Conservation (phyloP, 2,113 vertebrate species). For the Casuarius casuarius region DNA sequence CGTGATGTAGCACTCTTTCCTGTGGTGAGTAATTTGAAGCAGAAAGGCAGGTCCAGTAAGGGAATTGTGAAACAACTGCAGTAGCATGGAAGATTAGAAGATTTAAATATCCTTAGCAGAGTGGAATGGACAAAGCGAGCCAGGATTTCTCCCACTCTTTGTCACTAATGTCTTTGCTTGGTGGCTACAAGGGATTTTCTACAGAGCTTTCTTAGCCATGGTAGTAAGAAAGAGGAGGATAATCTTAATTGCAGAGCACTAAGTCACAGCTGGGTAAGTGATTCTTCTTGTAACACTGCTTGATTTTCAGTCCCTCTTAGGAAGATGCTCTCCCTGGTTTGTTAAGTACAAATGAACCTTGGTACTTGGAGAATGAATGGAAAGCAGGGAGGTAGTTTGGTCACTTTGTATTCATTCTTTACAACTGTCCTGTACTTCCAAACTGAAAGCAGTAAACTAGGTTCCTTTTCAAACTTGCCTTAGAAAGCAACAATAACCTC, state of each 20-base stretch:
- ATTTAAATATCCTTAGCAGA: not conserved
- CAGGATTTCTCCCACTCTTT: not conserved
- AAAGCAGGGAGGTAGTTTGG: not conserved
- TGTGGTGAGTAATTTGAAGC: not conserved
- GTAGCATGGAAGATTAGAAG: fast-evolving
- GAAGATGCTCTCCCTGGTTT: not conserved
- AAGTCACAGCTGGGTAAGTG: not conserved
- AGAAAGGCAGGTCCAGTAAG: not conserved
- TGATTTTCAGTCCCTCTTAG: not conserved
- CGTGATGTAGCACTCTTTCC: not conserved
- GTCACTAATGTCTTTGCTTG: not conserved
- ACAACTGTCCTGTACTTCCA: not conserved
- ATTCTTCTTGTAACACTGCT: not conserved
- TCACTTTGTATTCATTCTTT: not conserved
- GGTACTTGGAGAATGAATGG: not conserved
- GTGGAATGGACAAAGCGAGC: not conserved
- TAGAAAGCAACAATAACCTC: not conserved
- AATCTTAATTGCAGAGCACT: not conserved
- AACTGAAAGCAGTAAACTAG: not conserved
- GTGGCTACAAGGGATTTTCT: not conserved
- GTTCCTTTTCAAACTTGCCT: not conserved
- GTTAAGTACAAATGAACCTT: not conserved
- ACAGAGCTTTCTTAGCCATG: not conserved
- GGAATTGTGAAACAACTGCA: not conserved
- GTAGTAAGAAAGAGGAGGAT: not conserved